A percentile compares a stretch with the other conserved stretches of the same genome.
These are phyloP conservation scores for Chionomys nivalis DNA, from an alignment of 2,113 vertebrate genomes.

Conservation along the genomic window DNA sequence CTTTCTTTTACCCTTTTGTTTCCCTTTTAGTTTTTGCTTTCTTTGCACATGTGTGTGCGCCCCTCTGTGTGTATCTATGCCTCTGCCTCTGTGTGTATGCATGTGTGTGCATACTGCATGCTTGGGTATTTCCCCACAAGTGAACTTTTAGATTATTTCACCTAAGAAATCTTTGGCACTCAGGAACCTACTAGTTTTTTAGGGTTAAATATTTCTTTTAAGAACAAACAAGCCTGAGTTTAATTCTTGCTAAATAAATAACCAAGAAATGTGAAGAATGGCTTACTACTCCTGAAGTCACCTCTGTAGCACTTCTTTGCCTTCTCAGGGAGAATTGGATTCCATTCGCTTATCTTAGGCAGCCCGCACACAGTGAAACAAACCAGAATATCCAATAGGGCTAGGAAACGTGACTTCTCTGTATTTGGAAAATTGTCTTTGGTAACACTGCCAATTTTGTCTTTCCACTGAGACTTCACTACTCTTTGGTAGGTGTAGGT, in stretches of 20 bases:
- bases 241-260: slow-evolving; percentile 38
- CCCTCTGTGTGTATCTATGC: neutral
- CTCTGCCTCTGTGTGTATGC: neutral
- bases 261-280: neutral
- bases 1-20: slow-evolving; percentile 34
- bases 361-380: neutral
- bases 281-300: neutral
- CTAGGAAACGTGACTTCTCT: neutral
- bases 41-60: neutral
- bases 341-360: slow-evolving; percentile 4
- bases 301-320: neutral
- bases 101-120: neutral
- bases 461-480: neutral
- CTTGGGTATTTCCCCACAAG: slow-evolving; percentile 51
- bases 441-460: neutral
- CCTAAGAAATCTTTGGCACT: slow-evolving; percentile 16
- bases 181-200: neutral
- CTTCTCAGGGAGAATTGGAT: neutral
- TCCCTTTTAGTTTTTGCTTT: slow-evolving; percentile 33
- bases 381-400: neutral
- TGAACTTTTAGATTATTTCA: neutral
- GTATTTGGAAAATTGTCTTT: neutral
- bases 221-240: neutral
- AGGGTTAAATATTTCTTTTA: neutral
- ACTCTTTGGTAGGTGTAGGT: neutral